Evolutionary conservation across 2,888 invertebrate species (phyloP).

Genomic region (Octonoba sinensis): DNA sequence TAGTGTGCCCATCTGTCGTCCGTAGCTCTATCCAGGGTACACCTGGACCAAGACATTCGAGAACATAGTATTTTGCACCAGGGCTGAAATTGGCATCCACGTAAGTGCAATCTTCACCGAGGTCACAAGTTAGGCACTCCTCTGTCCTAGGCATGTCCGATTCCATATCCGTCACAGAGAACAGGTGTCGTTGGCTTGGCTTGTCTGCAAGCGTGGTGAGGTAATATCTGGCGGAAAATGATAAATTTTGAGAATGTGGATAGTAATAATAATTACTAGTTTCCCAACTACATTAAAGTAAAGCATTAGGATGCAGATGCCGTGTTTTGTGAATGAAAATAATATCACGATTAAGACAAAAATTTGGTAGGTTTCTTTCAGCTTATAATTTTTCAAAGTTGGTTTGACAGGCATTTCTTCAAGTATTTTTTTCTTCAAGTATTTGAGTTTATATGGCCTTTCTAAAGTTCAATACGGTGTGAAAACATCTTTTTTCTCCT

Average conservation of each 20-base stretch:
- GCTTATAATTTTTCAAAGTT: background rate
- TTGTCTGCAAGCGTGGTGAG: constrained; percentile 86
- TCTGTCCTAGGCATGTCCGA: constrained; percentile 80
- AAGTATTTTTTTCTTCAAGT: no score
- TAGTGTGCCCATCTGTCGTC: constrained; percentile 69
- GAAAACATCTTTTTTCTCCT: no score
- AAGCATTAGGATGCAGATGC: background rate
- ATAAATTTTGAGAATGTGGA: background rate
- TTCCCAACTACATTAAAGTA: background rate
- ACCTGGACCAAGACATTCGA: constrained; percentile 92
- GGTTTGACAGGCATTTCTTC: background rate
- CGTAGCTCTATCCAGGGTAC: constrained; percentile 85
- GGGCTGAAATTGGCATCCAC: constrained; percentile 74
- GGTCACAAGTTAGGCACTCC: constrained; percentile 87
- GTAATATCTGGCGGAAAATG: constrained; percentile 80
- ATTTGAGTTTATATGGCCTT: no score
- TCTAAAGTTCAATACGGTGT: no score
- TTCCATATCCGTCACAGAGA: constrained; percentile 81
- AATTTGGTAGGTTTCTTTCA: background rate
- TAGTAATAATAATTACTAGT: no score
- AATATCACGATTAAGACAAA: no score
- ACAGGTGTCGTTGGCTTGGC: constrained; percentile 90
- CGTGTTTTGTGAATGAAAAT: background rate
- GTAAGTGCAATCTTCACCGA: constrained; percentile 71
- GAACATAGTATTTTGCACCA: constrained; percentile 82